Evolutionary conservation across 1,140 invertebrate genomes (phyloP).

Genomic region (Uloborus diversus): DNA sequence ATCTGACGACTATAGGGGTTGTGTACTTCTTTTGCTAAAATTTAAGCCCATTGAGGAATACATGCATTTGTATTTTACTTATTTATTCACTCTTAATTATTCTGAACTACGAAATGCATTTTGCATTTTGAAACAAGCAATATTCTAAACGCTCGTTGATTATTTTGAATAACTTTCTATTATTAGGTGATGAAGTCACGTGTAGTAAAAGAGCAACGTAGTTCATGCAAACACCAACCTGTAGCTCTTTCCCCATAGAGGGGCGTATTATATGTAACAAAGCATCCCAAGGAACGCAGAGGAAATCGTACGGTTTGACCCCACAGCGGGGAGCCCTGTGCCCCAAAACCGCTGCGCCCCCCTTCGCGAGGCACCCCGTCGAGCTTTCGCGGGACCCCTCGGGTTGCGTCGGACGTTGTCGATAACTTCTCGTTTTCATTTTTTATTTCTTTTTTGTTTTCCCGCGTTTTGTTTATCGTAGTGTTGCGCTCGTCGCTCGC

Average conservation of each 20-base stretch:
- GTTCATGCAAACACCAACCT: not conserved
- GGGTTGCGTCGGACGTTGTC: slow-evolving; percentile 2
- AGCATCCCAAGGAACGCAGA: not conserved
- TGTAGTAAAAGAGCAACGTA: no score
- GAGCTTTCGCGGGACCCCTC: slow-evolving; percentile 18
- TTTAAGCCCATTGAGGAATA: no score
- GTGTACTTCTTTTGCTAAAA: no score
- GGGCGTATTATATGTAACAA: not conserved
- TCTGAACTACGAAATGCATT: no score
- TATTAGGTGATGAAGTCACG: no score
- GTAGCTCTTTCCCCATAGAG: not conserved
- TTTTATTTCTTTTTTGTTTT: not conserved
- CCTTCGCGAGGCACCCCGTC: slow-evolving; percentile 15
- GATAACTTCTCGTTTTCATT: slow-evolving; percentile 27
- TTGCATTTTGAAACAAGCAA: no score
- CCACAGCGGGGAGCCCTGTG: slow-evolving; percentile 12
- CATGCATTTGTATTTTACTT: no score
- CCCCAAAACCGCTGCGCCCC: slow-evolving; percentile 33
- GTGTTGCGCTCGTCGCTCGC: not conserved
- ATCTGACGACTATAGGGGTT: no score
- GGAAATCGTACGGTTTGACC: slow-evolving; percentile 45
- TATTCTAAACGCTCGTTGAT: no score
- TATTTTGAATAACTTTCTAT: no score
- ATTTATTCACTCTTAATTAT: no score
- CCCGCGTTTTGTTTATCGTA: not conserved